Evolutionary conservation across 2,113 vertebrate species (phyloP).

Genomic region (Halcyon malimbica): DNA sequence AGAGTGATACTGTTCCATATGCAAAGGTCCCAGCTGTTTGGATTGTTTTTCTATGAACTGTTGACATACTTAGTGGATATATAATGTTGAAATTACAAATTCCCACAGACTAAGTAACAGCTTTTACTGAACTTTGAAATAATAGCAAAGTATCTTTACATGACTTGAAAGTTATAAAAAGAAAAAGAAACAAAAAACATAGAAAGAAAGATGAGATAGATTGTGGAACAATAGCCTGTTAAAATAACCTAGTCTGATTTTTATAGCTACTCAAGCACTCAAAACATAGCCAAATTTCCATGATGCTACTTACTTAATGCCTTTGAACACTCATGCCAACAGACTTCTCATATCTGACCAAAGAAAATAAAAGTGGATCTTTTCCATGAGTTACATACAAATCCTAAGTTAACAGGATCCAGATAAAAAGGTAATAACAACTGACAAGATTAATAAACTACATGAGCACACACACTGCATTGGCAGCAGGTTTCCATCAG

Average conservation of each 20-base stretch:
- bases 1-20: neutral
- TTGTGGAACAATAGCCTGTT: constrained; percentile 68
- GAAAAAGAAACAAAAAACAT: constrained; percentile 27
- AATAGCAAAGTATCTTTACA: constrained; percentile 30
- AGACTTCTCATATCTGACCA: constrained; percentile 74
- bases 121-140: constrained; percentile 1
- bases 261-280: constrained; percentile 69
- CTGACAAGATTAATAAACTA: constrained; percentile 82
- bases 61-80: constrained; percentile 4
- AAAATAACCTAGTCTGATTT: constrained; percentile 79
- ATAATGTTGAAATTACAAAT: neutral
- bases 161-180: constrained; percentile 63
- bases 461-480: constrained; percentile 26
- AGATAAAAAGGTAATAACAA: constrained; percentile 81
- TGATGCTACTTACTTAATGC: constrained; percentile 85
- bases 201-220: constrained; percentile 59
- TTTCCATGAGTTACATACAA: constrained; percentile 83
- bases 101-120: constrained; percentile 16
- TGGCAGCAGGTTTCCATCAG: constrained; percentile 68
- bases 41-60: neutral
- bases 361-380: constrained; percentile 76
- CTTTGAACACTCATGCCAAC: constrained; percentile 82
- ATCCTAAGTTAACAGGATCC: constrained; percentile 79
- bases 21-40: neutral
- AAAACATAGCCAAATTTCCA: constrained; percentile 90